Evolutionary conservation across 2,888 invertebrate species (phyloP), one percentile per base, ranked within the genome.

Genomic region (Nycteola revayana): DNA sequence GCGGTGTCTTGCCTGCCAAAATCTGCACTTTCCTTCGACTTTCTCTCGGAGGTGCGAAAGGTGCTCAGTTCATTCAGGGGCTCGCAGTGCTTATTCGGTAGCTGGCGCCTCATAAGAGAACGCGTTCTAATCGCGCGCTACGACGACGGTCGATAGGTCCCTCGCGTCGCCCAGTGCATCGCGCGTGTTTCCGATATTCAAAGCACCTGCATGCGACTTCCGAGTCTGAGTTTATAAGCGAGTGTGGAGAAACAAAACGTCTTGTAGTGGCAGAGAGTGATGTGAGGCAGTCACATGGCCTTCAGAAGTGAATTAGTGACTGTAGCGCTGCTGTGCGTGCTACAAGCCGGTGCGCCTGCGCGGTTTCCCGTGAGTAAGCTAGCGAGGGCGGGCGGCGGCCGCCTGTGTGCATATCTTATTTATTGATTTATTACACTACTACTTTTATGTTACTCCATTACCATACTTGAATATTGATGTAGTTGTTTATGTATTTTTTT

Each of bases 1-100:
- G 88, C 84, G 84, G 72, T 71, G 72, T 61, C 75, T 80, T 79
- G 79, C 75, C 84, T 80, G 83, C 79, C 84, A 83, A 87, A 87
- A 85, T 86, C 82, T 82, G 81, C 86, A 81, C 88, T 87, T 88
- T 87, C 88, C 87, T 87, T 77, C 75, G 72, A 86, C 88, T 88
- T 87, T 88, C 88, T 86, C 88, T 88, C 72, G 66, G 87, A 87
- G 85, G 87, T 87, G 87, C 85, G 83, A 86, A 85, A 80, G 87
- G 85, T 81, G 79, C 79, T 73, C 73, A 69, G 73, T 78, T 73
- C 73, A 71, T 75, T 69, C 76, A 80, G 83, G 84, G 82, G 82
- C 81, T 81, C 75, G 75, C 80, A 70, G 70, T 81, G 78, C 74
- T 84, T 84, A 82, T 84, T 87, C 87, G 71, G 87, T 86, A 86